These are phyloP conservation scores for Bos javanicus DNA, from an alignment of 2,113 vertebrate genomes.

Conservation along the genomic window DNA sequence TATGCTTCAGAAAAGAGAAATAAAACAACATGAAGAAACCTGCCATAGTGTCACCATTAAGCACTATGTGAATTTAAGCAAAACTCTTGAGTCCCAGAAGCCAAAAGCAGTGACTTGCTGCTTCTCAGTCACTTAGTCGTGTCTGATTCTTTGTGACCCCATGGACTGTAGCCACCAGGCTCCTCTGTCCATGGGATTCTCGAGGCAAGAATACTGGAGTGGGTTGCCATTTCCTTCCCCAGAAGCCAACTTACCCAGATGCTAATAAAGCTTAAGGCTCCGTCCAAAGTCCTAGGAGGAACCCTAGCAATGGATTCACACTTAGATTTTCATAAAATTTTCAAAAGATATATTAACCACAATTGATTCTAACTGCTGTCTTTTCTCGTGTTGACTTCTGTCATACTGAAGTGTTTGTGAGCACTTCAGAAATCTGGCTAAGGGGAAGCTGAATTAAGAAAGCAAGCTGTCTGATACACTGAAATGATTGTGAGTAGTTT, in stretches of 20 bases:
- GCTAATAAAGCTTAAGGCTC: background rate
- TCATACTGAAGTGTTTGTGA: background rate
- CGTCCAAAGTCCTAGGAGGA: background rate
- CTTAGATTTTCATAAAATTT: constrained; percentile 18
- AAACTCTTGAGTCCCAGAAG: background rate
- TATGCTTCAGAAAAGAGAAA: background rate
- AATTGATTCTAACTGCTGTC: background rate
- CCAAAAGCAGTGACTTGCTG: background rate
- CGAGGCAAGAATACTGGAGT: no score
- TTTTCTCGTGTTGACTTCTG: background rate
- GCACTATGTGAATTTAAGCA: background rate
- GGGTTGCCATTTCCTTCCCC: no score
- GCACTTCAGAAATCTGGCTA: background rate
- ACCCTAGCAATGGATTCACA: background rate
- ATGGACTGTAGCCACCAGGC: no score
- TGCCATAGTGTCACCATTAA: background rate
- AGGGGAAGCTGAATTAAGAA: background rate
- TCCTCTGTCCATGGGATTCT: no score
- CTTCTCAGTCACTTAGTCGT: background rate
- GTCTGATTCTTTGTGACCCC: no score
- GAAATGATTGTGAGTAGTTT: background rate
- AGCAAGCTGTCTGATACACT: background rate
- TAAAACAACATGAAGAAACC: background rate
- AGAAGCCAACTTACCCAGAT: background rate
- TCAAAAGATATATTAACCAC: background rate